Evolutionary conservation across 2,888 invertebrate species (phyloP).

Genomic region (Thymelicus lineola): DNA sequence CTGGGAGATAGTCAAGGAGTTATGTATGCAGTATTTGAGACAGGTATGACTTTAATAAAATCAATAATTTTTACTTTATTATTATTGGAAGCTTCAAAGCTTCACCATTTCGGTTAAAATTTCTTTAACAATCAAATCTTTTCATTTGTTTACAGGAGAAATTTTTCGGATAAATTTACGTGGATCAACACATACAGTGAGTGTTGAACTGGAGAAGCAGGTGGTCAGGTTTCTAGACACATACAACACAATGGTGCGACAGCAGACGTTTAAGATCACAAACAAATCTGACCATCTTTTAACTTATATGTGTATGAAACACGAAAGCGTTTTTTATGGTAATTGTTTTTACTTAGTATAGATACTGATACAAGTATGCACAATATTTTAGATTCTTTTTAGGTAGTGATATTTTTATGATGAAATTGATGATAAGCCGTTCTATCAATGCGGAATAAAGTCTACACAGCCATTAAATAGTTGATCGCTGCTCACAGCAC

Average conservation of each 20-base stretch:
- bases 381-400: too few relatives aligned
- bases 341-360: slow-evolving; percentile 5
- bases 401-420: background rate
- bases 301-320: slow-evolving; percentile 85
- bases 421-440: too few relatives aligned
- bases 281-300: slow-evolving; percentile 84
- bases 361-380: too few relatives aligned
- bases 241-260: slow-evolving; percentile 83
- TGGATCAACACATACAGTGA: slow-evolving; percentile 75
- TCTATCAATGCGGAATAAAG: too few relatives aligned
- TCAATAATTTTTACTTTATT: too few relatives aligned
- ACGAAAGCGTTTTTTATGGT: slow-evolving; percentile 72
- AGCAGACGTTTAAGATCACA: slow-evolving; percentile 76
- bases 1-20: slow-evolving; percentile 69
- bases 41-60: slow-evolving; percentile 55
- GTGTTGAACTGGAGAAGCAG: slow-evolving; percentile 78
- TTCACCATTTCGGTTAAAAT: too few relatives aligned
- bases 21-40: slow-evolving; percentile 65
- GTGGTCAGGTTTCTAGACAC: slow-evolving; percentile 83
- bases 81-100: too few relatives aligned
- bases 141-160: slow-evolving; percentile 67
- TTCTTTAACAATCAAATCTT: too few relatives aligned
- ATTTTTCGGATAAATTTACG: slow-evolving; percentile 70
- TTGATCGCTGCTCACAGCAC: too few relatives aligned
- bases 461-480: too few relatives aligned